These are phyloP conservation scores for Gambelia wislizenii DNA, from an alignment of 2,797 vertebrate genomes.

Conservation along the genomic window DNA sequence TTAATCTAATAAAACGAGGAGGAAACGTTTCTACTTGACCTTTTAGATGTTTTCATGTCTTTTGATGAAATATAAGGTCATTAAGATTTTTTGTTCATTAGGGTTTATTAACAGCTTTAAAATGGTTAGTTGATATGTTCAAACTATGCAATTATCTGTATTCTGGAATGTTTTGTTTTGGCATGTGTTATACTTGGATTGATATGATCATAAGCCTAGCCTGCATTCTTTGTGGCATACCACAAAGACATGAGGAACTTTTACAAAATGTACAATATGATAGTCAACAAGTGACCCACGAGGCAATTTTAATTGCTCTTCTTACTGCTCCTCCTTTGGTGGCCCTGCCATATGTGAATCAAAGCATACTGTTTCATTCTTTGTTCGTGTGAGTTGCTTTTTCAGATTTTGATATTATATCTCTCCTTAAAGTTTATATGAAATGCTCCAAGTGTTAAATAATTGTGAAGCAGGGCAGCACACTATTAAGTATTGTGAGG, in stretches of 20 bases:
- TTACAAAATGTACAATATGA: constrained; percentile 10
- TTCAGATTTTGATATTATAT: neutral
- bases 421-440: neutral
- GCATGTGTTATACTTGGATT: constrained; percentile 44
- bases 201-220: constrained; percentile 50
- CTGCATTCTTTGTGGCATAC: constrained; percentile 31
- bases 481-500: neutral
- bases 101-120: constrained; percentile 65
- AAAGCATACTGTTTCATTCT: neutral
- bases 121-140: constrained; percentile 42
- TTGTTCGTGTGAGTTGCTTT: neutral
- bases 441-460: neutral
- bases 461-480: neutral
- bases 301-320: neutral
- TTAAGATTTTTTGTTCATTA: constrained; percentile 58
- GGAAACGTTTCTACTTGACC: constrained; percentile 42
- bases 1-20: constrained; percentile 45
- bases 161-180: constrained; percentile 47
- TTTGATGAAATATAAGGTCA: constrained; percentile 55
- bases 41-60: constrained; percentile 44
- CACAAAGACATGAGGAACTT: constrained; percentile 40
- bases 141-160: constrained; percentile 62
- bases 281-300: neutral
- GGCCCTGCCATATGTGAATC: constrained; percentile 3
- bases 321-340: neutral